Percentiles rank a stretch among this genome's conserved stretches.
phyloP scores from a whole-genome alignment of 2,888 invertebrate species.

The Cabera pusaria region DNA sequence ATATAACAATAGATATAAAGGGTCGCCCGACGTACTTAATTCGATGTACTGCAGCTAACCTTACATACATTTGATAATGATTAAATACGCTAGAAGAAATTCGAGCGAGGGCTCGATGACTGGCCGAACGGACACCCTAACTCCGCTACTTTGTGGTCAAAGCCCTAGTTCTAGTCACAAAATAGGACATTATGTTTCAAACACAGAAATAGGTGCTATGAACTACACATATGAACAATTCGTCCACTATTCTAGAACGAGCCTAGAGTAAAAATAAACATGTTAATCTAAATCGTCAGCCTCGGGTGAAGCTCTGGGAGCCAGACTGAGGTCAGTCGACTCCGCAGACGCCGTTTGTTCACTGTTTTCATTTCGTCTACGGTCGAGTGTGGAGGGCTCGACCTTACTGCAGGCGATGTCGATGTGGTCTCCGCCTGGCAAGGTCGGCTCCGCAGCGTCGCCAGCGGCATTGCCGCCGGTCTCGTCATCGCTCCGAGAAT shows the following conservation, averaged over 20 bases:
- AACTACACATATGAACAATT: not conserved
- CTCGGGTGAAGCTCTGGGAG: slow-evolving; percentile 62
- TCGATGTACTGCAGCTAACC: no score
- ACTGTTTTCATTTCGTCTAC: slow-evolving; percentile 55
- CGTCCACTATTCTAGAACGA: slow-evolving; percentile 16
- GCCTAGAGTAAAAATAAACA: slow-evolving; percentile 37
- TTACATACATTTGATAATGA: no score
- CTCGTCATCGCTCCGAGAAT: slow-evolving; percentile 42
- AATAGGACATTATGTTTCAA: no score
- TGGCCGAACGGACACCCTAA: no score
- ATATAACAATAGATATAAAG: no score
- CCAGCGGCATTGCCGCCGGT: slow-evolving; percentile 40
- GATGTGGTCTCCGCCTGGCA: slow-evolving; percentile 38
- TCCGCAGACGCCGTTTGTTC: slow-evolving; percentile 16
- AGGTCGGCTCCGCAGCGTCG: slow-evolving; percentile 34
- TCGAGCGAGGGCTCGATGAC: no score
- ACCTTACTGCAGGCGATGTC: slow-evolving; percentile 35
- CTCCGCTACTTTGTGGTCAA: no score
- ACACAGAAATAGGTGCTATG: no score
- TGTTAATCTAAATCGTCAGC: slow-evolving; percentile 66
- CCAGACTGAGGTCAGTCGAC: slow-evolving; percentile 28
- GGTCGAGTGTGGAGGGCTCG: slow-evolving; percentile 57
- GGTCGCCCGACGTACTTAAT: slow-evolving; percentile 11
- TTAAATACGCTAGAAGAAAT: no score
- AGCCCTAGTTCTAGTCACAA: no score